Evolutionary conservation across 23 tunicate species (phyloP).

Genomic region (Phallusia fumigata): DNA sequence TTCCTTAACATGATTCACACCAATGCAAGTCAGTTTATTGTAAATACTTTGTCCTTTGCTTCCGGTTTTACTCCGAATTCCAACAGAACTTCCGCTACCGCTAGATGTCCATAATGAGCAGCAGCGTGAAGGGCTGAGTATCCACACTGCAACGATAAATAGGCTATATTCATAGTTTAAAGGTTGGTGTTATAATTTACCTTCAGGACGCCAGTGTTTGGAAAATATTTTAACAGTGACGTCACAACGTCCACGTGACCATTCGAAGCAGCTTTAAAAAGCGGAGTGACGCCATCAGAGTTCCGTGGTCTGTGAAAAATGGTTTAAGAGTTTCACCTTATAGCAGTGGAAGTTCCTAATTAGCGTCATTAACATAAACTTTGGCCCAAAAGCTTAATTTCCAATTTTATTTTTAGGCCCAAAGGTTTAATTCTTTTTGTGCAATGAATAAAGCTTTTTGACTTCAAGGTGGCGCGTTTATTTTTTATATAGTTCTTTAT

Average conservation of each 20-base stretch:
- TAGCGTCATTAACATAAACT: neutral
- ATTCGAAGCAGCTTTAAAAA: conserved; percentile 68
- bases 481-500: no score
- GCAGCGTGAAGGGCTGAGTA: conserved; percentile 68
- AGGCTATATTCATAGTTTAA: neutral
- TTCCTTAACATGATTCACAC: no score
- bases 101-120: conserved; percentile 44
- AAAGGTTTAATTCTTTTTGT: no score
- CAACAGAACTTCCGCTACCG: conserved; percentile 31
- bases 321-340: neutral
- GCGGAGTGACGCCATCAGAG: conserved; percentile 59
- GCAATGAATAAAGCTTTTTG: no score
- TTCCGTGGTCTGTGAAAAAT: conserved; percentile 40
- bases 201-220: conserved; percentile 40
- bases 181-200: neutral
- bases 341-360: neutral
- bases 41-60: conserved; percentile 30
- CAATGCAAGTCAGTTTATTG: no score
- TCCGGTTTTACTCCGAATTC: conserved; percentile 47
- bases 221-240: conserved; percentile 28
- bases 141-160: conserved; percentile 33
- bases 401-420: no score
- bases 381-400: neutral
- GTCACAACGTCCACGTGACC: conserved; percentile 25
- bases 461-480: no score